phyloP scores from a whole-genome alignment of 2,113 vertebrate genomes.

The Hippotragus niger region DNA sequence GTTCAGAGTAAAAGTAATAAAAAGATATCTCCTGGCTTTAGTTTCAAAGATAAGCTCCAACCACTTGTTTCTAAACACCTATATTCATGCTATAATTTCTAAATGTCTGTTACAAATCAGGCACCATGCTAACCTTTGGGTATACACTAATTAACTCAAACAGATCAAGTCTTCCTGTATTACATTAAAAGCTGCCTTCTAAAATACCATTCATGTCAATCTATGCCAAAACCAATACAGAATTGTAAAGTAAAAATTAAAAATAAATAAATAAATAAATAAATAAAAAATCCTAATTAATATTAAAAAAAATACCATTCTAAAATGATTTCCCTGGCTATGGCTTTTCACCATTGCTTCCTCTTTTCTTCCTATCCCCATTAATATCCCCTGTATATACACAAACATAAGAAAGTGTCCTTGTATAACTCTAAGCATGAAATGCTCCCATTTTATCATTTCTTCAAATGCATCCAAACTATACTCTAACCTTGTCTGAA shows the following conservation, averaged over 20 bases:
- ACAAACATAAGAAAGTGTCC: not conserved
- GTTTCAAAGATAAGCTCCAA: not conserved
- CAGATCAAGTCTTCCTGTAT: not conserved
- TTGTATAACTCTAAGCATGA: not conserved
- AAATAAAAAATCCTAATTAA: too few relatives aligned
- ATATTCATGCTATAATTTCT: not conserved
- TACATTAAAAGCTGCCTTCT: not conserved
- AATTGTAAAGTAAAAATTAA: too few relatives aligned
- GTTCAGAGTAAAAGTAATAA: not conserved
- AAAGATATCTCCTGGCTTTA: not conserved
- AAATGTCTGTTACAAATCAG: not conserved
- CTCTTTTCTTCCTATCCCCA: not conserved
- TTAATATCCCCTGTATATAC: not conserved
- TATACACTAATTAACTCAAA: not conserved
- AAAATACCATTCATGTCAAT: not conserved
- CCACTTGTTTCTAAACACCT: not conserved
- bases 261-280: too few relatives aligned
- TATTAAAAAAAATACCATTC: not conserved
- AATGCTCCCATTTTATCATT: not conserved
- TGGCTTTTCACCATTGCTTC: not conserved
- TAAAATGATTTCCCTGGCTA: not conserved
- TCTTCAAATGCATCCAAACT: not conserved
- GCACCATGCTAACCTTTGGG: not conserved
- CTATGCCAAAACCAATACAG: too few relatives aligned
- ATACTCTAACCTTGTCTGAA: not conserved